Percentiles rank a stretch among this genome's conserved stretches.
Conservation (phyloP, 2,888 invertebrate species). For the Leptinotarsa peninsularis region DNA sequence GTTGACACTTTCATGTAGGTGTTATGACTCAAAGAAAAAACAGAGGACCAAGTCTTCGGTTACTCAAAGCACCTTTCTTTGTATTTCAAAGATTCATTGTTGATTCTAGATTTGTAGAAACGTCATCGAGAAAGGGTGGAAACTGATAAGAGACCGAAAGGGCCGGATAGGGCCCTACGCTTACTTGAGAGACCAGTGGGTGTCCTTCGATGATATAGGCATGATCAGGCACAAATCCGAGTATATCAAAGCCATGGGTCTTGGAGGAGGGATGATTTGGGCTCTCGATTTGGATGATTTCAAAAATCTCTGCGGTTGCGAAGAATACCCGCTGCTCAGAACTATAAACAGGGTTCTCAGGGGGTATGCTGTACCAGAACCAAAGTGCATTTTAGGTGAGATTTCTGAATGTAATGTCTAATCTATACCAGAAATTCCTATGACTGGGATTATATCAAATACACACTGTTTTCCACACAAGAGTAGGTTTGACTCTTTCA, state of each 20-base stretch:
- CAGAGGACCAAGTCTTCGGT: too few species aligned
- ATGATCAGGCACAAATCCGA: constrained; percentile 88
- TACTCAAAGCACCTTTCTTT: too few species aligned
- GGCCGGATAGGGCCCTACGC: constrained; percentile 92
- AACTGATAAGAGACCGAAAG: constrained; percentile 78
- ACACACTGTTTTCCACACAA: too few species aligned
- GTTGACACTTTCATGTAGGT: too few species aligned
- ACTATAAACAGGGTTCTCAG: constrained; percentile 86
- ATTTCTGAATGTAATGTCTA: background rate
- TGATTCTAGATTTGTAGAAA: constrained; percentile 81
- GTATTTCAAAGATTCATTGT: constrained; percentile 23
- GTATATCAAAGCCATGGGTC: constrained; percentile 80
- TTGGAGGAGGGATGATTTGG: constrained; percentile 93
- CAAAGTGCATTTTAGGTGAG: constrained; percentile 71
- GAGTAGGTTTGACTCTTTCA: too few species aligned
- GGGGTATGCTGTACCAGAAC: constrained; percentile 75
- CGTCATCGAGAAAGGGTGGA: constrained; percentile 81
- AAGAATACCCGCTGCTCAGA: constrained; percentile 81
- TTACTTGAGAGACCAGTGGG: constrained; percentile 88
- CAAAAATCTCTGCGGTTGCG: constrained; percentile 83
- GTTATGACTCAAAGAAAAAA: too few species aligned
- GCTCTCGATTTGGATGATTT: constrained; percentile 90
- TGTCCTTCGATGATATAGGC: constrained; percentile 88
- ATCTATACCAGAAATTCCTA: background rate
- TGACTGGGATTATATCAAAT: background rate